phyloP scores from a whole-genome alignment of 1,140 invertebrate species.

The Adoxophyes honmai region DNA sequence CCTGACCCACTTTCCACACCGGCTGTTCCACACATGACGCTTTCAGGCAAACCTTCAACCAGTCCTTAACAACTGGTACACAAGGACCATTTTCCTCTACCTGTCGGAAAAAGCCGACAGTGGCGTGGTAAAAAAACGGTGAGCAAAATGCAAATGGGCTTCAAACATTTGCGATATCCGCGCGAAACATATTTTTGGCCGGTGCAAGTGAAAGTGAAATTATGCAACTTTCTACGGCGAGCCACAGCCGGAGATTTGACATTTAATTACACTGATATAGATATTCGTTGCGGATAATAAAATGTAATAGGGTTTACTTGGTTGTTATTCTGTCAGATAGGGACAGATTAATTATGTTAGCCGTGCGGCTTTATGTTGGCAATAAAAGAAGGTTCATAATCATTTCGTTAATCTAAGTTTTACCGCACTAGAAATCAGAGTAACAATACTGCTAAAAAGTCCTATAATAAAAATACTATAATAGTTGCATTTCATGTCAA shows the following conservation, averaged over 20 bases:
- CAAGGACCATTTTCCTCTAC: slow-evolving; percentile 45
- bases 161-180: slow-evolving; percentile 51
- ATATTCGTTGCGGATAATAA: slow-evolving; percentile 20
- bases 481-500: too few relatives aligned
- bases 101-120: slow-evolving; percentile 26
- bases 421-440: too few relatives aligned
- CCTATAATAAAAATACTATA: too few relatives aligned
- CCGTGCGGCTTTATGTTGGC: too few relatives aligned
- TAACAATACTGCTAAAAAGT: too few relatives aligned
- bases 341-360: too few relatives aligned
- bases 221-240: slow-evolving; percentile 69
- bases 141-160: slow-evolving; percentile 52
- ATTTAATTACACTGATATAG: slow-evolving; percentile 20
- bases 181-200: slow-evolving; percentile 50
- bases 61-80: slow-evolving; percentile 14
- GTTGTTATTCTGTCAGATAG: not conserved
- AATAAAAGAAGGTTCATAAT: too few relatives aligned
- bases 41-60: slow-evolving; percentile 35
- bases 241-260: slow-evolving; percentile 3
- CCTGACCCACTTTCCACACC: slow-evolving; percentile 62
- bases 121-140: slow-evolving; percentile 25
- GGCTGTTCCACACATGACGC: slow-evolving; percentile 51
- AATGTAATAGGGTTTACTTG: not conserved
- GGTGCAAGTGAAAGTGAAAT: slow-evolving; percentile 67
- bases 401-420: too few relatives aligned